phyloP scores from a whole-genome alignment of 2,888 invertebrate genomes.

The Loripinus fragilis region DNA sequence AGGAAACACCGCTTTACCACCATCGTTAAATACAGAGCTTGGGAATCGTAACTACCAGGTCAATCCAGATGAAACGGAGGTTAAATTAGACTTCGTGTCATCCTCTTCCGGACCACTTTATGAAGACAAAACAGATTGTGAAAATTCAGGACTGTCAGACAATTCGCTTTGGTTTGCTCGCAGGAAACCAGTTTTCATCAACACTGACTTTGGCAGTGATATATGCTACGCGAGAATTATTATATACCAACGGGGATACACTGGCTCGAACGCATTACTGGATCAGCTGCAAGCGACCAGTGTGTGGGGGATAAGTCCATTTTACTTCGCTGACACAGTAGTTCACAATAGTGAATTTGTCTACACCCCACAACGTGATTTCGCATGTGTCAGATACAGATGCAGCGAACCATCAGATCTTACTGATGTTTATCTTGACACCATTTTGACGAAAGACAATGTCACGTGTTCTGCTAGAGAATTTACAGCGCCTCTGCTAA shows the following conservation, averaged over 20 bases:
- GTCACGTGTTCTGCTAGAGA: neutral
- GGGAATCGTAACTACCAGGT: neutral
- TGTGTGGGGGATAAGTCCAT: neutral
- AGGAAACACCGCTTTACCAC: neutral
- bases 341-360: conserved; percentile 2
- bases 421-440: neutral
- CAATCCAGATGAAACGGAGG: neutral
- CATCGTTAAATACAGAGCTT: neutral
- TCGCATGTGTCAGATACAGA: conserved; percentile 4
- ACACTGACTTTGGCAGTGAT: neutral
- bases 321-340: neutral
- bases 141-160: neutral
- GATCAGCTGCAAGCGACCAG: conserved; percentile 1
- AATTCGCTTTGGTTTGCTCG: conserved; percentile 7
- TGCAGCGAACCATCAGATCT: neutral
- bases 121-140: neutral
- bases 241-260: neutral
- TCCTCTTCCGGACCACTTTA: neutral
- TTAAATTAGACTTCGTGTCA: neutral
- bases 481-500: neutral
- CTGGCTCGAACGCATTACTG: neutral
- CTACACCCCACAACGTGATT: neutral
- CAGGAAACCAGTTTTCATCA: neutral
- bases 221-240: neutral
- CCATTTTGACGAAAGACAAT: neutral